phyloP scores from a whole-genome alignment of 2,113 vertebrate species.

The Aptenodytes forsteri region DNA sequence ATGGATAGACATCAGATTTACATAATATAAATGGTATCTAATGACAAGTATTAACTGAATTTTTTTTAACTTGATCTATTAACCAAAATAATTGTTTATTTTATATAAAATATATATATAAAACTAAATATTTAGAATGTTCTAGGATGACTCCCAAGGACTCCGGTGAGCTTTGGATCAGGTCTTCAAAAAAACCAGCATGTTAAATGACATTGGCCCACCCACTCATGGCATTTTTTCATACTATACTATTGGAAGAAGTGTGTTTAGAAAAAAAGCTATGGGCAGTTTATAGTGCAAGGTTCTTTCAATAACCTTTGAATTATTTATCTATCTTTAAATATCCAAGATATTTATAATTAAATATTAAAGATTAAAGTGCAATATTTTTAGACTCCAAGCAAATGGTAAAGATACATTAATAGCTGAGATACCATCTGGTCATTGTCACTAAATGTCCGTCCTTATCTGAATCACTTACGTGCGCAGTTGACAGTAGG shows the following conservation, averaged over 20 bases:
- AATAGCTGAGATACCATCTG: neutral
- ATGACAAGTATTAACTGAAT: neutral
- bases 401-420: neutral
- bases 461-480: neutral
- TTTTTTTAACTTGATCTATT: neutral
- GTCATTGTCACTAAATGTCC: neutral
- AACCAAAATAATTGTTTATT: neutral
- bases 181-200: neutral
- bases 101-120: neutral
- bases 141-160: neutral
- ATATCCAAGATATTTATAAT: neutral
- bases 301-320: neutral
- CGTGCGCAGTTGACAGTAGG: neutral
- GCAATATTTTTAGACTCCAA: neutral
- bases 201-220: neutral
- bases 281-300: neutral
- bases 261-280: neutral
- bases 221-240: neutral
- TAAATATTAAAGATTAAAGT: constrained; percentile 43
- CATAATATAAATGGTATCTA: neutral
- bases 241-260: neutral
- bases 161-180: neutral
- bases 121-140: neutral
- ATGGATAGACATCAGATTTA: neutral
- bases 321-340: constrained; percentile 20